Conservation (phyloP, 2,797 vertebrate genomes). For the Phataginus tetradactyla region DNA sequence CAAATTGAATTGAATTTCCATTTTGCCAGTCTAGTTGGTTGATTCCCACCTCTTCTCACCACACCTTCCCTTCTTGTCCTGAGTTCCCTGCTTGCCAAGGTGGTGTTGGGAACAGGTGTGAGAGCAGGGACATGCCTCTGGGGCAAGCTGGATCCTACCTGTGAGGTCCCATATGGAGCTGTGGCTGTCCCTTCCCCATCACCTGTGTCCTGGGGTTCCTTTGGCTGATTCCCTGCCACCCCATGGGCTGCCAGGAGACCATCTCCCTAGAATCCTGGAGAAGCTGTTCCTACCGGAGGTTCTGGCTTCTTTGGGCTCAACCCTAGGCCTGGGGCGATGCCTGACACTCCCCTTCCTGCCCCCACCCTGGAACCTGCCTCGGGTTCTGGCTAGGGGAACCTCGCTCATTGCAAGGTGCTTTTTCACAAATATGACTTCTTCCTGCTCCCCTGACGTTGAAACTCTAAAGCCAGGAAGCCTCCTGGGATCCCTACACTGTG, state of each 20-base stretch:
- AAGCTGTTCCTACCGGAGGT: neutral
- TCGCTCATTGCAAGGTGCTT: neutral
- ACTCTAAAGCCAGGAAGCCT: neutral
- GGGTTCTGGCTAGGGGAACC: neutral
- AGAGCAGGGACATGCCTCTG: accelerated
- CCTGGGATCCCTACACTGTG: neutral
- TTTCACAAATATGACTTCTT: neutral
- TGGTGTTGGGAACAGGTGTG: neutral
- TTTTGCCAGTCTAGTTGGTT: neutral
- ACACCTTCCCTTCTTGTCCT: neutral
- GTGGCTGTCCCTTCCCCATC: neutral
- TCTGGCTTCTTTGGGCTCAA: neutral
- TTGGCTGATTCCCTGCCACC: neutral
- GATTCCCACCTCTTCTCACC: neutral
- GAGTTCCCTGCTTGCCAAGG: neutral
- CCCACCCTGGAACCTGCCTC: accelerated
- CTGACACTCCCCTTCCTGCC: accelerated
- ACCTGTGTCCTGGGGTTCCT: neutral
- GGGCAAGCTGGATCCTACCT: neutral
- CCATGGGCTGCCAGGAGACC: neutral
- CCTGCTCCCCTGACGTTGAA: neutral
- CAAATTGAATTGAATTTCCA: neutral
- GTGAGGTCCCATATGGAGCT: accelerated
- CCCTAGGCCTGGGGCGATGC: neutral
- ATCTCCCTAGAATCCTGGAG: neutral